phyloP scores from a whole-genome alignment of 1,140 invertebrate species.

The Heliothis subflexa region DNA sequence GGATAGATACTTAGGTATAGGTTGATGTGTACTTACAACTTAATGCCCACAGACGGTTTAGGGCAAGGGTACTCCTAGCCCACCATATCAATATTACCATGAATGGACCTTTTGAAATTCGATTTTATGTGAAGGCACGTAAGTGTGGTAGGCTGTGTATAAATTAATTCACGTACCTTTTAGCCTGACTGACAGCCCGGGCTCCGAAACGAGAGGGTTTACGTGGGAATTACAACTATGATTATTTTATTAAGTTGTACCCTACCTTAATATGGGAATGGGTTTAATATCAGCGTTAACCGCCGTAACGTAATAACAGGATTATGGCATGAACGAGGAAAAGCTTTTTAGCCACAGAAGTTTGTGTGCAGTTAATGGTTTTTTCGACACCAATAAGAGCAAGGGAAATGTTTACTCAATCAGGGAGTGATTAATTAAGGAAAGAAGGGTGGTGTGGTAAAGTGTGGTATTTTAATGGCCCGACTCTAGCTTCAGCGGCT shows the following conservation, averaged over 20 bases:
- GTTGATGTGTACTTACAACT: not conserved
- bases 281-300: slow-evolving; percentile 13
- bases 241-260: slow-evolving; percentile 36
- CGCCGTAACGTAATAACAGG: slow-evolving; percentile 7
- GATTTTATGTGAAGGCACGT: slow-evolving; percentile 15
- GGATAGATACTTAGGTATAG: too few relatives aligned
- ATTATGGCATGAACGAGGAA: not conserved
- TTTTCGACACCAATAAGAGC: not conserved
- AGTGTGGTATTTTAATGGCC: slow-evolving; percentile 34
- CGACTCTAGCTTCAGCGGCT: slow-evolving; percentile 29
- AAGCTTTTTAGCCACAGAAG: slow-evolving; percentile 14
- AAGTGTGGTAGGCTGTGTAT: slow-evolving; percentile 34
- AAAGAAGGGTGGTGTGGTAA: slow-evolving; percentile 26
- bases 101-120: slow-evolving; percentile 39
- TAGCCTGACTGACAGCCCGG: slow-evolving; percentile 27
- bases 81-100: slow-evolving; percentile 25
- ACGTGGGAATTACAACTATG: slow-evolving; percentile 29
- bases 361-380: not conserved
- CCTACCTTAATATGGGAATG: slow-evolving; percentile 12
- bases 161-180: slow-evolving; percentile 42
- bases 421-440: slow-evolving; percentile 15
- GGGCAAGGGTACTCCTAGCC: slow-evolving; percentile 7
- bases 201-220: slow-evolving; percentile 22
- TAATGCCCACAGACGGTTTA: not conserved
- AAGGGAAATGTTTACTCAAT: not conserved